Conservation (phyloP, 1,140 invertebrate genomes). For the Ceratina australensis region DNA sequence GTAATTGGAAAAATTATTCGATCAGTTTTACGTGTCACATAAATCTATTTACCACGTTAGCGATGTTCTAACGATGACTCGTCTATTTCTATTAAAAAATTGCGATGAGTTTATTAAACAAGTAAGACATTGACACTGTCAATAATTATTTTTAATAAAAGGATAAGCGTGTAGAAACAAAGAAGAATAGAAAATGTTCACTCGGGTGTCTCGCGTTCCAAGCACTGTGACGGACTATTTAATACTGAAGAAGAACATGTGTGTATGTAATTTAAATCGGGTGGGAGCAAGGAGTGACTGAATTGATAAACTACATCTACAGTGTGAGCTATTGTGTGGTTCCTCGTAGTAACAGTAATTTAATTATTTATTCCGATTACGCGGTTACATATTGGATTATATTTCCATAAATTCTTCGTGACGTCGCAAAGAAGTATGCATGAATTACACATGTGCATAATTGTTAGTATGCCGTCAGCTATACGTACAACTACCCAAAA, state of each 20-base stretch:
- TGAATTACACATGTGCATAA: too few relatives aligned
- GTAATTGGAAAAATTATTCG: too few relatives aligned
- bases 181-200: background rate
- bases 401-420: too few relatives aligned
- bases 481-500: too few relatives aligned
- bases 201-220: background rate
- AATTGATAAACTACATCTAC: background rate
- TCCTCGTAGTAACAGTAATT: background rate
- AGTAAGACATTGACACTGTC: background rate
- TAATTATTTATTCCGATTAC: background rate
- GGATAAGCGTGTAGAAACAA: background rate
- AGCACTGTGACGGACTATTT: background rate
- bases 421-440: too few relatives aligned
- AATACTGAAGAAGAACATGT: background rate
- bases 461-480: too few relatives aligned
- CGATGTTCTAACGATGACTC: background rate
- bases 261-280: background rate
- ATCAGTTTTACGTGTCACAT: background rate
- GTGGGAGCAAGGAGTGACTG: slow-evolving; percentile 2
- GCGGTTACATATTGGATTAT: too few relatives aligned
- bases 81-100: background rate
- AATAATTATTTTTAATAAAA: background rate
- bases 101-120: background rate
- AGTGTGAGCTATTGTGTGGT: too few relatives aligned
- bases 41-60: slow-evolving; percentile 5